Evolutionary conservation across 1,140 invertebrate species (phyloP), one percentile per base, ranked within the genome.

Genomic region (Lepidostoma basale): DNA sequence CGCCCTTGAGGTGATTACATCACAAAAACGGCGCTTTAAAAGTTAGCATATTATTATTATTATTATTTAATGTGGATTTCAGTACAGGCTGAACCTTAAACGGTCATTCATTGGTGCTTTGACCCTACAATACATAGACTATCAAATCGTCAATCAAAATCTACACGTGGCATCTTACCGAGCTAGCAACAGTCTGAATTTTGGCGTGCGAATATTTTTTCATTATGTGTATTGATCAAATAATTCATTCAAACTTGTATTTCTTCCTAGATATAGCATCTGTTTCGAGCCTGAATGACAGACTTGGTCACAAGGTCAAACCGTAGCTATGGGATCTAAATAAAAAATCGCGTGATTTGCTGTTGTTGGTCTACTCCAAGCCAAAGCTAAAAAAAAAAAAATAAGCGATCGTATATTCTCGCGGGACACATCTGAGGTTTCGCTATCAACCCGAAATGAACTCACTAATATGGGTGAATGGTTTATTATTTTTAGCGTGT

Each of bases 271-370:
- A 18, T 33, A 54, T 26, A 54, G 18, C 49, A 54, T 54, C 49
- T 54, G 49, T n/a, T 54, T 18, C 16, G 49, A 14, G 26, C 6
- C 26, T 30, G 49, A 54, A 54, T 54, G 49, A 54, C 49, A 33
- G 26, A 33, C 14, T 52, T 54, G 49, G 49, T 33, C 12, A 54
- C 49, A 54, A 54, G 49, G 49, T 54, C 49, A 54, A 28, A 54
- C 1, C 5, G 25, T n/a, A 54, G 12, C 47, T 52, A 26, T 52
- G 47, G 47, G 25, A 52, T 16, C 1, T 9, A 28, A 52, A 25
- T 14, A 52, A 26, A n/a, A 49, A 49, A 26, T 36, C 33, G 33
- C 33, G 33, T 36, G 33, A 36, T 36, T 36, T 36, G 33, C 33
- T 36, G 33, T 2, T 36, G 10, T n/a, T 36, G n/a, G n/a, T n/a